phyloP scores from a whole-genome alignment of 92 coral and sea anemone species.

The Palythoa grandiflora region DNA sequence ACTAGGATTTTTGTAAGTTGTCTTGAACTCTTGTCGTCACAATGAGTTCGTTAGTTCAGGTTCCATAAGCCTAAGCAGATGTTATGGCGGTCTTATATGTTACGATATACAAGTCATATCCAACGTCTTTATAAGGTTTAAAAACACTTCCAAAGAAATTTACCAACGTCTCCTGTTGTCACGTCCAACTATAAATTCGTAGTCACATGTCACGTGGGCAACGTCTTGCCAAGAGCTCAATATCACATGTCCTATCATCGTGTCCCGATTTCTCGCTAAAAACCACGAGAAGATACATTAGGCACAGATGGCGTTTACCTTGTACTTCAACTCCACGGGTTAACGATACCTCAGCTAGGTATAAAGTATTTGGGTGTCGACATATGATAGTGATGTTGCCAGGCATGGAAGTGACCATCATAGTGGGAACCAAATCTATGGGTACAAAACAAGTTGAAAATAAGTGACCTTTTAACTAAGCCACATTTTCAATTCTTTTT shows the following conservation, averaged over 20 bases:
- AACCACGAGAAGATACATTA: background rate
- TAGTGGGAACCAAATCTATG: slow-evolving; percentile 83
- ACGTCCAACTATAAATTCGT: background rate
- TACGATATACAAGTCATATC: too few species aligned
- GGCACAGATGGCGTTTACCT: background rate
- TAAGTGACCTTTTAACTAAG: too few species aligned
- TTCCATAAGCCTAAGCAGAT: too few species aligned
- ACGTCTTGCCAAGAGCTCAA: background rate
- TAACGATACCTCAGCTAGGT: slow-evolving; percentile 44
- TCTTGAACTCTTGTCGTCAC: too few species aligned
- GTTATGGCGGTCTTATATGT: too few species aligned
- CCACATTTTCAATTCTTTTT: background rate
- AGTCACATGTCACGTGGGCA: background rate
- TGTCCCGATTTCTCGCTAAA: background rate
- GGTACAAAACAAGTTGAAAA: background rate
- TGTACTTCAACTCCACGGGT: background rate
- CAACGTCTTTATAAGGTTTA: too few species aligned
- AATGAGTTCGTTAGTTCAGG: too few species aligned
- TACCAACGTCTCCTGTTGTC: background rate
- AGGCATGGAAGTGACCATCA: slow-evolving; percentile 80
- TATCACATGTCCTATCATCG: background rate
- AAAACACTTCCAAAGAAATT: too few species aligned
- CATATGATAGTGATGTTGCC: slow-evolving; percentile 96
- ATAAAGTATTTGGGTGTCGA: slow-evolving; percentile 95
- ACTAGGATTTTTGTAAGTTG: too few species aligned